These are phyloP conservation scores for Tetrao urogallus DNA, from an alignment of 2,113 vertebrate species.

Conservation along the genomic window DNA sequence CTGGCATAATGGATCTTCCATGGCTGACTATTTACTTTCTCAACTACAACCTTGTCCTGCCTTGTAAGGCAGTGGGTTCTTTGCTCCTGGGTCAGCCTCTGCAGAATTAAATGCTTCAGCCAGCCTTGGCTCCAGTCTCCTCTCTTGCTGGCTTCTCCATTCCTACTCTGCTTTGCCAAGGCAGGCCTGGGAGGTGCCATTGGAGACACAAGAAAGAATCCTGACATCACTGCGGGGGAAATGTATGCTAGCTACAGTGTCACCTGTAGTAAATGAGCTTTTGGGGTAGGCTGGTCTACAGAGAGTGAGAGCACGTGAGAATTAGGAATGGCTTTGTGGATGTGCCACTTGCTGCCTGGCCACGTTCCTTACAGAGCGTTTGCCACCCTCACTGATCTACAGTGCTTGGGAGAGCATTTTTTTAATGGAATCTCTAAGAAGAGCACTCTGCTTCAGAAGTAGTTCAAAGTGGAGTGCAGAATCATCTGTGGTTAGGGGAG, in stretches of 20 bases:
- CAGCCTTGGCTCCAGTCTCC: not conserved
- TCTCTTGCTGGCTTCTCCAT: not conserved
- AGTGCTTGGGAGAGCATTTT: too few species aligned
- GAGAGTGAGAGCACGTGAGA: accelerated
- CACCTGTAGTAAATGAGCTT: not conserved
- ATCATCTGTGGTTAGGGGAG: not conserved
- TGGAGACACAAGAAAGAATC: not conserved
- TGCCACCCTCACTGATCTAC: not conserved
- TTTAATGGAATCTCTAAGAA: not conserved
- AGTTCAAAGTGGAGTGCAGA: too few species aligned
- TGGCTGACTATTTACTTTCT: not conserved
- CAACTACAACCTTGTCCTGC: not conserved
- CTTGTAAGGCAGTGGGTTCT: not conserved
- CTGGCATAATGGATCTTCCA: not conserved
- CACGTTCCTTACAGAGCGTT: not conserved
- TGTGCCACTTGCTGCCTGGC: not conserved
- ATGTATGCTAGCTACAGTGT: accelerated
- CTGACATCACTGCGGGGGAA: not conserved
- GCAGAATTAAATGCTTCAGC: too few species aligned
- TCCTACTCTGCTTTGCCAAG: not conserved
- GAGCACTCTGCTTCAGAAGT: accelerated
- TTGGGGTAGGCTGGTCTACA: not conserved
- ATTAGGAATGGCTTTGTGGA: not conserved
- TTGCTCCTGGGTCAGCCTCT: not conserved
- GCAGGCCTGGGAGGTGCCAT: not conserved